phyloP scores from a whole-genome alignment of 2,113 vertebrate genomes.

The Campylomormyrus numenius region DNA sequence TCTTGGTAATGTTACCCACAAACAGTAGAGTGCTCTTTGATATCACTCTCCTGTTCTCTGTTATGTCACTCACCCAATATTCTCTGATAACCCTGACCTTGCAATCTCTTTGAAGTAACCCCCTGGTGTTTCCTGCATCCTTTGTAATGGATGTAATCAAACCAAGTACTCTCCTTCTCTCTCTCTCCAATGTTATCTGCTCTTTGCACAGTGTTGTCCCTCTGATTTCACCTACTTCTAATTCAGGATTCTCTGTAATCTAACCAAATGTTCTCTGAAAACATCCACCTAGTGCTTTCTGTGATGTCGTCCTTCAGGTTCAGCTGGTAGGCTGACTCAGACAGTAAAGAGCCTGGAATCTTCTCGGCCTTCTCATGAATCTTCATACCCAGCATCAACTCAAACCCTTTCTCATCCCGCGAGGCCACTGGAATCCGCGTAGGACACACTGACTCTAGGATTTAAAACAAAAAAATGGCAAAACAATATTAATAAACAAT shows the following conservation, averaged over 20 bases:
- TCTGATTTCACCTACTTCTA: background rate
- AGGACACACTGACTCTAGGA: constrained; percentile 52
- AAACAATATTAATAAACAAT: background rate
- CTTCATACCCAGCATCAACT: constrained; percentile 47
- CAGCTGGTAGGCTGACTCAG: constrained; percentile 45
- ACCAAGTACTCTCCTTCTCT: background rate
- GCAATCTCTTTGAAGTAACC: background rate
- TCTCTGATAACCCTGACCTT: background rate
- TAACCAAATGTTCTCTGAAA: background rate
- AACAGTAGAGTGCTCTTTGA: background rate
- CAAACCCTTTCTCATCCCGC: constrained; percentile 52
- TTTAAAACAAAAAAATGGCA: background rate
- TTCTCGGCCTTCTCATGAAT: constrained; percentile 37
- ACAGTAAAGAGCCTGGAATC: constrained; percentile 45
- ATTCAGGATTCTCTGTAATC: background rate
- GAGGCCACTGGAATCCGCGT: constrained; percentile 41
- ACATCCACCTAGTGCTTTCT: constrained; percentile 48
- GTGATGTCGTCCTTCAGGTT: constrained; percentile 40
- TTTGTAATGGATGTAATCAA: constrained; percentile 40
- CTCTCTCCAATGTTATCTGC: background rate
- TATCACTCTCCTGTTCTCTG: background rate
- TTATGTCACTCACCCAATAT: background rate
- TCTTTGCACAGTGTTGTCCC: background rate
- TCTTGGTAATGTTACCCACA: background rate
- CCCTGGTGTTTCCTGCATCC: constrained; percentile 63